Percentiles rank a stretch among this genome's conserved stretches.
Evolutionary conservation across 2,888 invertebrate genomes (phyloP).

Genomic region (Cataglyphis livida): DNA sequence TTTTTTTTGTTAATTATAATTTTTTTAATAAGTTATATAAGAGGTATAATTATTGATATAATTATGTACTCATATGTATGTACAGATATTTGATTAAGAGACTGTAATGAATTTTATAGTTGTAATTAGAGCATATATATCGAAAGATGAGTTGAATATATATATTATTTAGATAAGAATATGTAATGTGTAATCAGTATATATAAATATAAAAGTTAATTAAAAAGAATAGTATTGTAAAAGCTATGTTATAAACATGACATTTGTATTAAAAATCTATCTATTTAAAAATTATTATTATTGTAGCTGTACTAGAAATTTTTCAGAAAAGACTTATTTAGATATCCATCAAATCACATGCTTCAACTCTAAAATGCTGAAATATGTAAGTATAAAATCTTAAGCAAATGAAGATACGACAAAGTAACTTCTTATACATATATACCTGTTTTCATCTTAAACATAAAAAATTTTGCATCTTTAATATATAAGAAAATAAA

Average conservation of each 20-base stretch:
- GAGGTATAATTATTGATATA: conserved; percentile 43
- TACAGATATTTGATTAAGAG: conserved; percentile 64
- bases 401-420: conserved; percentile 35
- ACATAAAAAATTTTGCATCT: conserved; percentile 30
- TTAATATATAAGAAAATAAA: conserved; percentile 28
- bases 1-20: conserved; percentile 66
- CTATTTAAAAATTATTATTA: conserved; percentile 55
- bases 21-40: conserved; percentile 58
- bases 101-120: conserved; percentile 55
- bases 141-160: conserved; percentile 47
- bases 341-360: conserved; percentile 35
- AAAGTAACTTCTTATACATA: conserved; percentile 33
- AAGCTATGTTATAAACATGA: conserved; percentile 52
- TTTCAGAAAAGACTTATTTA: conserved; percentile 48
- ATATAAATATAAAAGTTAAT: conserved; percentile 46
- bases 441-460: conserved; percentile 17
- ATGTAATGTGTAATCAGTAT: conserved; percentile 44
- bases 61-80: conserved; percentile 49
- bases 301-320: conserved; percentile 50
- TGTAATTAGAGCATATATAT: conserved; percentile 45
- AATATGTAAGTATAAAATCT: conserved; percentile 56
- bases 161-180: conserved; percentile 52
- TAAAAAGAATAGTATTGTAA: conserved; percentile 56
- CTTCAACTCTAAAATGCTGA: conserved; percentile 46
- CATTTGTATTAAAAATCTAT: conserved; percentile 61